Evolutionary conservation across 2,113 vertebrate species (phyloP).

Genomic region (Caretta caretta): DNA sequence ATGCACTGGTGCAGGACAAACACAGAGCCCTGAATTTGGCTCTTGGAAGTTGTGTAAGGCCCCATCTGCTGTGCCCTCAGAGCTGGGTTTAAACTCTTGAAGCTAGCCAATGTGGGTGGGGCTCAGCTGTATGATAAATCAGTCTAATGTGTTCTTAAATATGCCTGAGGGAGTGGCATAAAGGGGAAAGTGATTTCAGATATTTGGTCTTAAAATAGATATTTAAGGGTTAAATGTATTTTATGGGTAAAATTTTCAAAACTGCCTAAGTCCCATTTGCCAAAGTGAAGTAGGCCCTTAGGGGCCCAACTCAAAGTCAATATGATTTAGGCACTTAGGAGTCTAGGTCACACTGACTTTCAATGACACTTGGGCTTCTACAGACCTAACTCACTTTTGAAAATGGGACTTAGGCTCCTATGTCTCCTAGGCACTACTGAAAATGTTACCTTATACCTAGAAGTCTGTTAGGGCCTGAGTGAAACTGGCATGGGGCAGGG

Average conservation of each 20-base stretch:
- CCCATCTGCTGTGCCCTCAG: not conserved
- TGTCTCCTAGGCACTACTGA: not conserved
- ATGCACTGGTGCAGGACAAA: not conserved
- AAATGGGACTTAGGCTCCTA: not conserved
- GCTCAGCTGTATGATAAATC: not conserved
- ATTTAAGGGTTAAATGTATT: not conserved
- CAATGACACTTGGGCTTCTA: not conserved
- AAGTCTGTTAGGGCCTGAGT: not conserved
- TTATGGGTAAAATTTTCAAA: not conserved
- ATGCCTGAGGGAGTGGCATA: constrained; percentile 32
- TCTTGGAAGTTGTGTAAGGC: constrained; percentile 10
- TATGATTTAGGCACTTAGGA: not conserved
- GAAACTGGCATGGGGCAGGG: not conserved
- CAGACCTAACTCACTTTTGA: not conserved
- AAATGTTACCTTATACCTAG: not conserved
- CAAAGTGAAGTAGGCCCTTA: not conserved
- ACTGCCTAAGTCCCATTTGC: not conserved
- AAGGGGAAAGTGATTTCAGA: constrained; percentile 1
- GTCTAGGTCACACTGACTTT: not conserved
- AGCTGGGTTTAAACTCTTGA: not conserved
- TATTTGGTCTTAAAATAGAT: constrained; percentile 1
- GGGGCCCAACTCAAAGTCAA: not conserved
- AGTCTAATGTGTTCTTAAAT: constrained; percentile 21
- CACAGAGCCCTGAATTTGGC: not conserved
- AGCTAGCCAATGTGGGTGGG: not conserved